A percentile compares a stretch with the other conserved stretches of the same genome.
Evolutionary conservation across 2,113 vertebrate species (phyloP).

Genomic region (Planiliza haematocheilus): DNA sequence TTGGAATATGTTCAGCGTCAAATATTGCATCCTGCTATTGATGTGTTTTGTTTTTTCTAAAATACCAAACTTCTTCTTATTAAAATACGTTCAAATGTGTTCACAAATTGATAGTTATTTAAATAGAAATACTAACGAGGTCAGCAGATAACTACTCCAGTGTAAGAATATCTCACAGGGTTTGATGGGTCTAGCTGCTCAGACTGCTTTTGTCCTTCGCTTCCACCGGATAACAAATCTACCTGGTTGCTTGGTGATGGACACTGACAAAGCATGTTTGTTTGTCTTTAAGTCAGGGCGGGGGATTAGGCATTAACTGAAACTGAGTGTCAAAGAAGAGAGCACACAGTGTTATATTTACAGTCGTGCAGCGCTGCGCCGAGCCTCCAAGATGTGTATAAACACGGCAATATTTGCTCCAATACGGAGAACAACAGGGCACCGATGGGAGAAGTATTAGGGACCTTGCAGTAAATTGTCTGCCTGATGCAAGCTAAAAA

Average conservation of each 20-base stretch:
- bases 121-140: no score
- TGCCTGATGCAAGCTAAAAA: background rate
- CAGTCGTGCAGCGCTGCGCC: background rate
- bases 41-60: no score
- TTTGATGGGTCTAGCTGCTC: background rate
- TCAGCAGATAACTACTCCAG: no score
- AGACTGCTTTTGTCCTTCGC: conserved; percentile 37
- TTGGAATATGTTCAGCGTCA: background rate
- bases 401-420: conserved; percentile 13
- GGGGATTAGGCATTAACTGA: conserved; percentile 62
- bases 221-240: conserved; percentile 28
- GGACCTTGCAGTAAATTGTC: background rate
- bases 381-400: conserved; percentile 14
- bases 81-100: no score
- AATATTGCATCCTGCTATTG: background rate
- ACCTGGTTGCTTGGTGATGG: conserved; percentile 70
- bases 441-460: background rate
- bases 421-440: background rate
- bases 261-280: conserved; percentile 41
- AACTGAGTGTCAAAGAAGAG: conserved; percentile 36
- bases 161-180: background rate
- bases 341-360: conserved; percentile 28
- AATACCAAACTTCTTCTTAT: no score
- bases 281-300: conserved; percentile 40
- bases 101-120: no score